Evolutionary conservation across 2,888 invertebrate species (phyloP).

Genomic region (Caprella mutica): DNA sequence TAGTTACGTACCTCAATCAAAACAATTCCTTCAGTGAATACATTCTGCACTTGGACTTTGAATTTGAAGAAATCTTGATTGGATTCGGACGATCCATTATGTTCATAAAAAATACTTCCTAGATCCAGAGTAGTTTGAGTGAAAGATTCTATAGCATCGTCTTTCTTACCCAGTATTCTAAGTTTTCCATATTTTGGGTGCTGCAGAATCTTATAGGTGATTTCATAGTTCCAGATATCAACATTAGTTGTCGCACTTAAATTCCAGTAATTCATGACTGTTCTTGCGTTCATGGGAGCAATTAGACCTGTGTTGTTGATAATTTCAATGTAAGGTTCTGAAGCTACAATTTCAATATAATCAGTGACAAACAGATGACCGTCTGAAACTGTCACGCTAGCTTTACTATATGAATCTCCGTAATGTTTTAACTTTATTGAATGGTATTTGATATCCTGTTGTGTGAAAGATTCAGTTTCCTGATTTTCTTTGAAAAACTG

Average conservation of each 20-base stretch:
- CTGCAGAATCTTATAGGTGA: slow-evolving; percentile 58
- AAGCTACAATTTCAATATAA: slow-evolving; percentile 71
- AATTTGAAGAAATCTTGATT: slow-evolving; percentile 47
- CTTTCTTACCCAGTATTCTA: background rate
- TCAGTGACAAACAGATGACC: slow-evolving; percentile 71
- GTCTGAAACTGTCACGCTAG: slow-evolving; percentile 76
- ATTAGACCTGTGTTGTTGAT: slow-evolving; percentile 42
- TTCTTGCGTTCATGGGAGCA: slow-evolving; percentile 36
- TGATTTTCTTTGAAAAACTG: slow-evolving; percentile 63
- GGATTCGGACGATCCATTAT: slow-evolving; percentile 47
- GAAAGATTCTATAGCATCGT: slow-evolving; percentile 37
- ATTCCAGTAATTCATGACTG: slow-evolving; percentile 38
- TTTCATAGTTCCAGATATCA: slow-evolving; percentile 60
- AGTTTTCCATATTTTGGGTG: slow-evolving; percentile 61
- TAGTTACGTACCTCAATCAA: slow-evolving; percentile 51
- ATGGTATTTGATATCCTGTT: slow-evolving; percentile 74
- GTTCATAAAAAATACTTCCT: slow-evolving; percentile 49
- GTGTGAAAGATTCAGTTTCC: slow-evolving; percentile 53
- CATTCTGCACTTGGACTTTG: slow-evolving; percentile 49
- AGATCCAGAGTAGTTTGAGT: slow-evolving; percentile 40
- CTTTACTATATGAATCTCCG: slow-evolving; percentile 60
- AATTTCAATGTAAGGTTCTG: slow-evolving; percentile 68
- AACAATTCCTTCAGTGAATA: slow-evolving; percentile 58
- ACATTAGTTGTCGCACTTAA: slow-evolving; percentile 47
- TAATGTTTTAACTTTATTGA: slow-evolving; percentile 72